Base-by-base conservation (phyloP, 1,140 invertebrate genomes). In the Dolichoris vasculosae region DNA sequence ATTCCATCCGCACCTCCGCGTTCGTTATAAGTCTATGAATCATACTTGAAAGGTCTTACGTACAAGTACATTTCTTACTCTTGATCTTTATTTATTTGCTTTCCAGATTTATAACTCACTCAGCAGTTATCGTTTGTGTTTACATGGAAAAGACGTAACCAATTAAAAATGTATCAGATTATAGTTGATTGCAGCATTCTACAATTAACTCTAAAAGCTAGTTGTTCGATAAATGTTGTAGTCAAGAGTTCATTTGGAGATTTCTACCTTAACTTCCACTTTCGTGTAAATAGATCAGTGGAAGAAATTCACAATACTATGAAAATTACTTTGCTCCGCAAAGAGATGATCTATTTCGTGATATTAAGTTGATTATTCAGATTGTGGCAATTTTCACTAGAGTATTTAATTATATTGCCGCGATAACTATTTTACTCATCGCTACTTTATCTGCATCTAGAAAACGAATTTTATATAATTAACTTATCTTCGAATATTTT, bases 141-240 rank as follows among this genome's bases (percentile, higher is more conserved):
- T 43, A 43, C 32, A 17, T n/a, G 38, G n/a, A 69, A 69, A 69
- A 73, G 23, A 23, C 20, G 69, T 43, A 43, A 73, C 69, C 67
- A 71, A 71, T 71, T 73, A 73, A 73, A 73, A 73, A 38, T 73
- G 69, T 73, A 73, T 73, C 20, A 17, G 38, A 73, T 73, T 73
- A 43, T 43, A 73, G 69, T 73, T 73, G 23, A 73, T 26, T 73
- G 2, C 23, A 38, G 38, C 38, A 73, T n/a, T 73, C n/a, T 43
- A 38, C 38, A 43, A 73, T 73, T 73, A 43, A 2, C 69, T 73
- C 38, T 11, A 23, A 8, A 13, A n/a, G 38, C 69, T n/a, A 43
- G 23, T 73, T 38, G 20, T 73, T 73, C 20, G n/a, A 69, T 69
- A 69, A 69, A 38, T 69, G 15, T 38, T 43, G 69, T 2, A 43